phyloP scores from a whole-genome alignment of 2,113 vertebrate genomes.

The Nerophis lumbriciformis region DNA sequence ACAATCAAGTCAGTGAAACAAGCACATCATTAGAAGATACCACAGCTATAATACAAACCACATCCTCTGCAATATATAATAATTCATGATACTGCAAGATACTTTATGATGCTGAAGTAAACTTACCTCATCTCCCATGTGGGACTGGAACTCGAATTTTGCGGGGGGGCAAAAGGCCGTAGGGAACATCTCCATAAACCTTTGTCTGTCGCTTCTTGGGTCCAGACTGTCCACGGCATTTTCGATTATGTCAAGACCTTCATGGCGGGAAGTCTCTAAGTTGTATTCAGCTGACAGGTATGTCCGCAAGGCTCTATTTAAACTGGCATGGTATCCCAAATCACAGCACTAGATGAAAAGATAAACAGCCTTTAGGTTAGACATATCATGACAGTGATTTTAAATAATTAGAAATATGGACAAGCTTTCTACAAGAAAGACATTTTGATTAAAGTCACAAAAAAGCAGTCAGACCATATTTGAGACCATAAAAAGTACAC shows the following conservation, averaged over 20 bases:
- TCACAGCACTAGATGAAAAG: slow-evolving; percentile 84
- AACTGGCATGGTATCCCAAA: slow-evolving; percentile 93
- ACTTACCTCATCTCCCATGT: slow-evolving; percentile 94
- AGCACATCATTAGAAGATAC: too few relatives aligned
- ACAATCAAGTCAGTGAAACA: too few relatives aligned
- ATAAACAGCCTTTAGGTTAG: neutral
- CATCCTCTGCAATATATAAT: neutral
- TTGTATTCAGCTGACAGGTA: slow-evolving; percentile 98
- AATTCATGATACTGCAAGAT: neutral
- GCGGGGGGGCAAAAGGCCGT: slow-evolving; percentile 90
- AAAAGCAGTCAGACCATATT: neutral
- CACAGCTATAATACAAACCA: too few relatives aligned
- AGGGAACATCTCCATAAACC: slow-evolving; percentile 98
- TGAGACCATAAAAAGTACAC: too few relatives aligned
- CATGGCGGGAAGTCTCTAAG: slow-evolving; percentile 96
- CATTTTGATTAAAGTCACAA: too few relatives aligned
- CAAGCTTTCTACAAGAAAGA: too few relatives aligned
- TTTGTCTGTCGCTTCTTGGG: slow-evolving; percentile 91
- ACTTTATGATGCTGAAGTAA: neutral
- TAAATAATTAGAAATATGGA: too few relatives aligned
- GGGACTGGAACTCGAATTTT: slow-evolving; percentile 95
- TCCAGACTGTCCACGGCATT: slow-evolving; percentile 96
- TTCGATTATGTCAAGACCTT: slow-evolving; percentile 96
- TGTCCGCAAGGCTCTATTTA: slow-evolving; percentile 91
- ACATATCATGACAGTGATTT: too few relatives aligned